Evolutionary conservation across 1,140 invertebrate species (phyloP), one percentile per base, ranked within the genome.

Genomic region (Calycopis cecrops): DNA sequence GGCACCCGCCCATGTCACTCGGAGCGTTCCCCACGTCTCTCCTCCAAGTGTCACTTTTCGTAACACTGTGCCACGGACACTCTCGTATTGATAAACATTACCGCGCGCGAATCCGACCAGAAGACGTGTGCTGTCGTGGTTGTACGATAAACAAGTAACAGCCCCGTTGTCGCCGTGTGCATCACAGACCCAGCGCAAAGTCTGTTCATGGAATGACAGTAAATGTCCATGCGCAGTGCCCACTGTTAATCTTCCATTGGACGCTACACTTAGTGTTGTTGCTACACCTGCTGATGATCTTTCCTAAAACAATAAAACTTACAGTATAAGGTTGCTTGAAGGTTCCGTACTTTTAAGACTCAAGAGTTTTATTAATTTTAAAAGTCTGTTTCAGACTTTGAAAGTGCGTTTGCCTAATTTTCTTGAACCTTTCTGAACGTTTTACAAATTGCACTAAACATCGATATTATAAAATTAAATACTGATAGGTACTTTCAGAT

Each of bases 151-250:
- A 50, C 93, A 91, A 18, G 97, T 97, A 10, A 98, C 94, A 8
- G 97, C 92, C 44, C 94, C 94, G 71, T 94, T 92, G 55, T 94
- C 91, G 57, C 89, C 89, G 52, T 93, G 92, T 34, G 90, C 89
- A 67, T 94, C 91, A 71, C 92, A 93, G 37, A 93, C 97, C 94
- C 95, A 98, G 79, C 95, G 92, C 59, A 98, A 85, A 12, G 92
- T 94, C 85, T 97, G 95, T 18, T 92, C 91, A 90, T 97, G 96
- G 90, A 99, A 99, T 52, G 96, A 92, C 11, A 99, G 86, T 52
- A 98, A 91, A 58, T 97, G 90, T 16, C 97, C 97, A 87, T 98
- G 96, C 37, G 96, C 97, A 38, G 97, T 99, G 35, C 98, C 97
- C 48, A 99, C 91, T 14, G 94, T 95, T 62, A 98, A 63, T 59